A percentile compares a stretch with the other conserved stretches of the same genome.
These are phyloP conservation scores for Anoplolepis gracilipes DNA, from an alignment of 1,140 invertebrate genomes.

Conservation along the genomic window DNA sequence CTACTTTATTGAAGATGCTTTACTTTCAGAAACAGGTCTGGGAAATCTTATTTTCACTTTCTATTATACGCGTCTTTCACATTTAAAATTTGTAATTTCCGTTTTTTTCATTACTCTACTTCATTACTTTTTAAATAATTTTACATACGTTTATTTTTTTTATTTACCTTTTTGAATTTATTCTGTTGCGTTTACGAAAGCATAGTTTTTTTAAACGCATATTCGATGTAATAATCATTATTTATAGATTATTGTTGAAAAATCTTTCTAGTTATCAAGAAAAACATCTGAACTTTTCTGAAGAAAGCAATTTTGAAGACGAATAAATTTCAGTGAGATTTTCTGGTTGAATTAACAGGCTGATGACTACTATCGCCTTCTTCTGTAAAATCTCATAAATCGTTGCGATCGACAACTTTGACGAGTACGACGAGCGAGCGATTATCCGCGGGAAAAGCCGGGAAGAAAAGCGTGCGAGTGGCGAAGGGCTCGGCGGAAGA, in stretches of 20 bases:
- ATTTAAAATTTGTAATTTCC: slow-evolving; percentile 15
- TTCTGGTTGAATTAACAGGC: slow-evolving; percentile 14
- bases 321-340: neutral
- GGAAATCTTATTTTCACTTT: slow-evolving; percentile 41
- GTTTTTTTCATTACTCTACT: neutral
- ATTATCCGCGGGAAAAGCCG: slow-evolving; percentile 19
- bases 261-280: neutral
- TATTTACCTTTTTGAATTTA: neutral
- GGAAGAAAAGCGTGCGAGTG: slow-evolving; percentile 20
- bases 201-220: neutral
- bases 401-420: slow-evolving; percentile 22
- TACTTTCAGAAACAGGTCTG: slow-evolving; percentile 29
- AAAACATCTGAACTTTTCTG: neutral
- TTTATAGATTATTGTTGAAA: neutral
- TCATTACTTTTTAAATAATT: neutral
- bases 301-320: neutral
- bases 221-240: neutral
- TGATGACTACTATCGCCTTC: neutral
- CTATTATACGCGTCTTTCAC: neutral
- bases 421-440: slow-evolving; percentile 28
- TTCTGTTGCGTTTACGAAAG: neutral
- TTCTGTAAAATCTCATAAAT: slow-evolving; percentile 42
- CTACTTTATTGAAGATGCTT: slow-evolving; percentile 22
- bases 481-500: slow-evolving; percentile 35
- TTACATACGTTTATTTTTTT: neutral